Conservation (phyloP, 2,888 invertebrate species). For the Hoplodrina ambigua region DNA sequence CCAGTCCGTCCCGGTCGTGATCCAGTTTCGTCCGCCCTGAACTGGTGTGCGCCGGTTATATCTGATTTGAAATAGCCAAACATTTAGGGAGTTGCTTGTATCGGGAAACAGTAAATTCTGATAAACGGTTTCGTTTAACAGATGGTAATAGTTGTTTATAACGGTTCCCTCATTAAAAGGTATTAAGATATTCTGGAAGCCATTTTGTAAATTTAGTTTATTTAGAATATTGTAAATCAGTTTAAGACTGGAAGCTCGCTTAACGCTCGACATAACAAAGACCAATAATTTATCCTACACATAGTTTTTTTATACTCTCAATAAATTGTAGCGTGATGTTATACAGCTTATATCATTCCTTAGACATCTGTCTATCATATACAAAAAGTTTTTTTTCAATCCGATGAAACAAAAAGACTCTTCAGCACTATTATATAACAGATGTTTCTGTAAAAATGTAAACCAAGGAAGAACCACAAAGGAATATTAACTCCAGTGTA, state of each 20-base stretch:
- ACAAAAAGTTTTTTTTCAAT: too few species aligned
- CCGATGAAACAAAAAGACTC: too few species aligned
- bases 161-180: slow-evolving; percentile 46
- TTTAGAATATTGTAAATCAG: background rate
- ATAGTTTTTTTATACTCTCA: background rate
- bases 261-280: background rate
- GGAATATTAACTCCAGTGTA: slow-evolving; percentile 11
- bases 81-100: slow-evolving; percentile 64
- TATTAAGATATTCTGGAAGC: slow-evolving; percentile 42
- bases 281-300: background rate
- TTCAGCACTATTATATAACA: background rate
- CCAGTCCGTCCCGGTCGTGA: slow-evolving; percentile 78
- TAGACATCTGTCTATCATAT: too few species aligned
- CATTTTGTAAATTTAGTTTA: slow-evolving; percentile 40
- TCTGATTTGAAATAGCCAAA: slow-evolving; percentile 85
- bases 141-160: slow-evolving; percentile 61
- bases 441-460: background rate
- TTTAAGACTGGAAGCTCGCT: background rate
- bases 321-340: too few species aligned
- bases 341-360: too few species aligned
- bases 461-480: slow-evolving; percentile 10
- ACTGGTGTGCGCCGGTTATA: slow-evolving; percentile 69
- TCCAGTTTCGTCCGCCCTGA: slow-evolving; percentile 70
- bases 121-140: slow-evolving; percentile 60
- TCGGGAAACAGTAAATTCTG: slow-evolving; percentile 63